Conservation (phyloP, 2,797 vertebrate species). For the Danio aesculapii region DNA sequence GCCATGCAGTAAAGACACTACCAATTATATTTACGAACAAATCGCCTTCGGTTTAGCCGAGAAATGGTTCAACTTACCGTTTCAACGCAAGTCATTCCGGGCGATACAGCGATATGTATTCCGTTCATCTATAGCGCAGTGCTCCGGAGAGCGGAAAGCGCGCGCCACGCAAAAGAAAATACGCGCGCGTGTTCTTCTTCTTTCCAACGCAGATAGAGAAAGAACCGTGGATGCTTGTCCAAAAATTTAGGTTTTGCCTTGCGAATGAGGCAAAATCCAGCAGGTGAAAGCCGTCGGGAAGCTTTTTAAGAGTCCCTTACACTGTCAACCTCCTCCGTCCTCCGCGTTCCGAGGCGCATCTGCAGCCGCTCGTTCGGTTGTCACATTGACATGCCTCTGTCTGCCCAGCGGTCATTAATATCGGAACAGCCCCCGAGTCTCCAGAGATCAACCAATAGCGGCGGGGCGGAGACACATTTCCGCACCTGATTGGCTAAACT, state of each 20-base stretch:
- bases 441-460: conserved; percentile 84
- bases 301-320: conserved; percentile 67
- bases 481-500: conserved; percentile 80
- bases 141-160: conserved; percentile 70
- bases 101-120: conserved; percentile 68
- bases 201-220: conserved; percentile 67
- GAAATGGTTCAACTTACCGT: conserved; percentile 84
- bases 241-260: conserved; percentile 67
- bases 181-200: conserved; percentile 74
- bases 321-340: conserved; percentile 64
- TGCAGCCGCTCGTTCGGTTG: conserved; percentile 80
- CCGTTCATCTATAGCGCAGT: conserved; percentile 81
- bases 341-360: conserved; percentile 84
- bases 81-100: conserved; percentile 64
- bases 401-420: conserved; percentile 88
- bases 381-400: conserved; percentile 87
- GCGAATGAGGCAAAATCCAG: conserved; percentile 76
- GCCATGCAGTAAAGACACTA: not conserved
- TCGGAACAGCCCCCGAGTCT: conserved; percentile 81
- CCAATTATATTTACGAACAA: not conserved
- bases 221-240: conserved; percentile 72
- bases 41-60: no score
- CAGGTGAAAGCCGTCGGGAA: conserved; percentile 65
- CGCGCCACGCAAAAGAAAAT: conserved; percentile 69
- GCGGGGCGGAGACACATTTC: conserved; percentile 77